These are phyloP conservation scores for Myiotriccus ornatus DNA, from an alignment of 2,797 vertebrate genomes.

Conservation along the genomic window DNA sequence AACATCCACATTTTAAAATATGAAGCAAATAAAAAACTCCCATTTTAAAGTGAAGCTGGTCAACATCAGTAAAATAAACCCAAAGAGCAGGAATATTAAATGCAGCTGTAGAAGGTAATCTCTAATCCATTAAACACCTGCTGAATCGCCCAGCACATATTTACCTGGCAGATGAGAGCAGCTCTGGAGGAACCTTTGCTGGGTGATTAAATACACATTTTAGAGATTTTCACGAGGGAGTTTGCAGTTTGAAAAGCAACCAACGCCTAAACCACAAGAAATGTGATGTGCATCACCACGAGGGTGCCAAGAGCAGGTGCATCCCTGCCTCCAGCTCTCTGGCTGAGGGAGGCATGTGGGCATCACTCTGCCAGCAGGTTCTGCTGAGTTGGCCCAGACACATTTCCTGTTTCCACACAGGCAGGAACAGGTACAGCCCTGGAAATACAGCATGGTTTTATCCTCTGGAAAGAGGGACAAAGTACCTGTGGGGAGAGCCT, in stretches of 20 bases:
- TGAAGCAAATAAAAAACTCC: neutral
- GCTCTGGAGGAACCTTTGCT: neutral
- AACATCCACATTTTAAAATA: neutral
- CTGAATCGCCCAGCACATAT: neutral
- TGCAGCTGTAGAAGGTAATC: slow-evolving; percentile 14
- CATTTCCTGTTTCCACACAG: neutral
- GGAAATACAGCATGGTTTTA: neutral
- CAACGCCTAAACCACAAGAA: neutral
- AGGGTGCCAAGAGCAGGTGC: neutral
- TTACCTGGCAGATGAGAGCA: slow-evolving; percentile 10
- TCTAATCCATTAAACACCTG: slow-evolving; percentile 36
- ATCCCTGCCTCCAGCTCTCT: neutral
- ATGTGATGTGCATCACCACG: neutral
- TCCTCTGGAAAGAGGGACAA: neutral
- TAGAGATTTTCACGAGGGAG: neutral
- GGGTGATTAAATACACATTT: slow-evolving; percentile 21
- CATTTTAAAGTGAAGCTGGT: neutral
- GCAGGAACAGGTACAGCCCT: neutral
- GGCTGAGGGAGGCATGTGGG: neutral
- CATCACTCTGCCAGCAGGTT: neutral
- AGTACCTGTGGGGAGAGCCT: neutral
- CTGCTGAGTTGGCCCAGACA: neutral
- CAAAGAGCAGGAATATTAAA: slow-evolving; percentile 3
- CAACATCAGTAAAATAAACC: neutral
- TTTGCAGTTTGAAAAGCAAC: neutral